Conservation (phyloP, 2,797 vertebrate genomes). For the Poeciliopsis presidionis region DNA sequence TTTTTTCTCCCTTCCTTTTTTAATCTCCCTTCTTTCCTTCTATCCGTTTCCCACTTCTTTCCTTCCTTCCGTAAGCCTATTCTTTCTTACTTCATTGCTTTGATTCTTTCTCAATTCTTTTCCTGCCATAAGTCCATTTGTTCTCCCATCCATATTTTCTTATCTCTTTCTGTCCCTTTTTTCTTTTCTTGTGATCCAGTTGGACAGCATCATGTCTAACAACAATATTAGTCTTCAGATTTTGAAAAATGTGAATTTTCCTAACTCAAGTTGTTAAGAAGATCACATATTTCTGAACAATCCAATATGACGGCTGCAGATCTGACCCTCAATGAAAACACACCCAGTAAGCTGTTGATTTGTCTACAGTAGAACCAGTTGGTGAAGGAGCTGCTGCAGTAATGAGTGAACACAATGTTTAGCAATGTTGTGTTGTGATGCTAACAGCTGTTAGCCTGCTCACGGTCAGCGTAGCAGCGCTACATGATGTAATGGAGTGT, state of each 20-base stretch:
- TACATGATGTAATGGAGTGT: background rate
- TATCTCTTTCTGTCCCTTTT: background rate
- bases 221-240: background rate
- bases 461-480: background rate
- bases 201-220: background rate
- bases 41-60: too few species aligned
- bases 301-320: background rate
- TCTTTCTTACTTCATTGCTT: too few species aligned
- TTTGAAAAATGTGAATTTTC: background rate
- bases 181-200: background rate
- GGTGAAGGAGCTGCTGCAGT: background rate
- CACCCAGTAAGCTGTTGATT: background rate
- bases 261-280: background rate
- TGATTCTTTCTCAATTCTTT: background rate
- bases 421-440: background rate
- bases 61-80: too few species aligned
- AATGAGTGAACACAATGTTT: background rate
- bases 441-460: background rate
- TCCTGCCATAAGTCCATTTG: too few species aligned
- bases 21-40: too few species aligned
- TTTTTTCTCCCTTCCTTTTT: too few species aligned
- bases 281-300: background rate
- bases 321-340: background rate
- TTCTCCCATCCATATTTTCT: background rate
- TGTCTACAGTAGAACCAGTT: background rate